Conservation (phyloP, 2,888 invertebrate species). For the Griposia aprilina region DNA sequence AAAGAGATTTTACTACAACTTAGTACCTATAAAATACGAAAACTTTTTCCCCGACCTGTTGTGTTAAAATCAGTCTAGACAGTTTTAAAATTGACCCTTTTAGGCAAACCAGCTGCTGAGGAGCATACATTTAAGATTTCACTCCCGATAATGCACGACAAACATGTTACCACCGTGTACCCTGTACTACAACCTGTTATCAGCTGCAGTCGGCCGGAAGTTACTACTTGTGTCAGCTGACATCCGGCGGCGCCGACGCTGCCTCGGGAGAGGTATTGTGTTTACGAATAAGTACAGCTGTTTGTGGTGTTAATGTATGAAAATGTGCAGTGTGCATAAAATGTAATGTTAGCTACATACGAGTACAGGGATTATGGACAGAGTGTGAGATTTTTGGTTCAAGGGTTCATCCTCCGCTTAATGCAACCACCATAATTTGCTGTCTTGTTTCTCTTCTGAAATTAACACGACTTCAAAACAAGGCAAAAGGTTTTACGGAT, state of each 20-base stretch:
- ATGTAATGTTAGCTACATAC: not conserved
- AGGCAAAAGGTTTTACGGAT: not conserved
- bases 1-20: too few species aligned
- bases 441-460: not conserved
- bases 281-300: slow-evolving; percentile 5
- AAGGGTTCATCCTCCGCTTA: not conserved
- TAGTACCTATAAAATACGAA: too few species aligned
- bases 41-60: too few species aligned
- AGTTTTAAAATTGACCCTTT: not conserved
- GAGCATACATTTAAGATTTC: slow-evolving; percentile 5
- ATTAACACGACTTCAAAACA: not conserved
- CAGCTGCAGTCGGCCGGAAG: slow-evolving; percentile 32
- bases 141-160: slow-evolving; percentile 3
- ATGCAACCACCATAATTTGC: not conserved
- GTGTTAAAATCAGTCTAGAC: not conserved
- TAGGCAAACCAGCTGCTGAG: too few species aligned
- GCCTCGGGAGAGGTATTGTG: slow-evolving; percentile 26
- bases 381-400: not conserved
- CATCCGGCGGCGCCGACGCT: slow-evolving; percentile 46
- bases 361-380: not conserved
- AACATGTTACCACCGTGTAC: slow-evolving; percentile 17
- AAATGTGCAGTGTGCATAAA: not conserved
- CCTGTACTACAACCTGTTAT: slow-evolving; percentile 26
- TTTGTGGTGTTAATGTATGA: not conserved
- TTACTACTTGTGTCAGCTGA: slow-evolving; percentile 36